phyloP scores from a whole-genome alignment of 2,888 invertebrate genomes.

The Ophioninae sp. region DNA sequence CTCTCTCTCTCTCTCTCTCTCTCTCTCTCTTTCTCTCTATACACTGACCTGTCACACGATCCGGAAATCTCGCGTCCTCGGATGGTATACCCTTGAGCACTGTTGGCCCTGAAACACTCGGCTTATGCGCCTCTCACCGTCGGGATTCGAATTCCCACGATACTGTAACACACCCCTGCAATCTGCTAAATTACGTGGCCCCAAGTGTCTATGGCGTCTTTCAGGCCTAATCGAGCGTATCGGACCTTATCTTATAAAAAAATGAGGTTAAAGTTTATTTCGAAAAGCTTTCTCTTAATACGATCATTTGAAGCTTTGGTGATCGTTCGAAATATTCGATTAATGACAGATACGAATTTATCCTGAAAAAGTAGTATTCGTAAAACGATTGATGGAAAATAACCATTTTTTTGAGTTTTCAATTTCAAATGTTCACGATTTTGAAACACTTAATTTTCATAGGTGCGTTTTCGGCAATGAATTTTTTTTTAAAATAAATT shows the following conservation, averaged over 20 bases:
- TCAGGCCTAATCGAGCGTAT: background rate
- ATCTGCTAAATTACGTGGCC: background rate
- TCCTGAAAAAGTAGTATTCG: too few relatives aligned
- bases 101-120: constrained; percentile 15
- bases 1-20: background rate
- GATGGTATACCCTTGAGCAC: constrained; percentile 9
- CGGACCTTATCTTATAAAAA: background rate
- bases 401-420: too few relatives aligned
- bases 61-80: constrained; percentile 9
- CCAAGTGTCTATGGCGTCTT: background rate
- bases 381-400: too few relatives aligned
- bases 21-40: background rate
- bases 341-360: too few relatives aligned
- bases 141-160: constrained; percentile 12
- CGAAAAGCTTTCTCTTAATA: background rate
- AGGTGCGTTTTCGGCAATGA: too few relatives aligned
- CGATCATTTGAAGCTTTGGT: background rate
- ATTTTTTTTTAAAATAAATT: too few relatives aligned
- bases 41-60: constrained; percentile 10
- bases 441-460: too few relatives aligned
- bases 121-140: background rate
- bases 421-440: too few relatives aligned
- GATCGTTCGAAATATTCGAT: too few relatives aligned
- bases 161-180: background rate
- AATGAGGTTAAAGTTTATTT: background rate